These are phyloP conservation scores for Tragelaphus eurycerus DNA, from an alignment of 2,797 vertebrate species.

Conservation along the genomic window DNA sequence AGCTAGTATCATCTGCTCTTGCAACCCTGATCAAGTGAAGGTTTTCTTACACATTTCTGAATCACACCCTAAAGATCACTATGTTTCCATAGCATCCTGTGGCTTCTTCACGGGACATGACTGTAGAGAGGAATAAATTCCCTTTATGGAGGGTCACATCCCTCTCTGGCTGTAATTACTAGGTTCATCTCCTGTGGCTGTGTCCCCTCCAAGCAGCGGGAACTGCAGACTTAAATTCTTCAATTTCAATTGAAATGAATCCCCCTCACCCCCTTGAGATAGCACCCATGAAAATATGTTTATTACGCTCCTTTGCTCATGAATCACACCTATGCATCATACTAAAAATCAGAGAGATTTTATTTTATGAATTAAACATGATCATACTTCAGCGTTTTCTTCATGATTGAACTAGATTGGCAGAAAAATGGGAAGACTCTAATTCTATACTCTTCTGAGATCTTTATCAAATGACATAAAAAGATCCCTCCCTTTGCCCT, in stretches of 20 bases:
- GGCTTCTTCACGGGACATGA: neutral
- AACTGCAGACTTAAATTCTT: neutral
- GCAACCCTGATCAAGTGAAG: neutral
- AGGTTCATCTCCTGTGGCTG: neutral
- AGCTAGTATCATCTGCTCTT: neutral
- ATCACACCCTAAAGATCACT: neutral
- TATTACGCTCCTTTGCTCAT: neutral
- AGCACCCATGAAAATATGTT: conserved; percentile 31
- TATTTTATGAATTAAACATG: conserved; percentile 53
- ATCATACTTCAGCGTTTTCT: conserved; percentile 22
- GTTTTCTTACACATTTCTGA: neutral
- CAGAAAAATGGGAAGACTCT: neutral
- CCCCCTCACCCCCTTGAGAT: neutral
- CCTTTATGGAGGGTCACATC: neutral
- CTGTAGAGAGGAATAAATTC: neutral
- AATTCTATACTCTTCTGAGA: neutral
- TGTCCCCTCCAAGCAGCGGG: neutral
- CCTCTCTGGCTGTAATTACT: conserved; percentile 7
- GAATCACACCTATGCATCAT: conserved; percentile 11
- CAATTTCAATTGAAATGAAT: conserved; percentile 61
- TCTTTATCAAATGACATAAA: neutral
- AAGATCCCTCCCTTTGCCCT: neutral
- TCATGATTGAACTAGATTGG: neutral
- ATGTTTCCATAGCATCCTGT: neutral
- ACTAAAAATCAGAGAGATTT: conserved; percentile 35